phyloP scores from a whole-genome alignment of 2,797 vertebrate species.

The Platyrinchus mystaceus region DNA sequence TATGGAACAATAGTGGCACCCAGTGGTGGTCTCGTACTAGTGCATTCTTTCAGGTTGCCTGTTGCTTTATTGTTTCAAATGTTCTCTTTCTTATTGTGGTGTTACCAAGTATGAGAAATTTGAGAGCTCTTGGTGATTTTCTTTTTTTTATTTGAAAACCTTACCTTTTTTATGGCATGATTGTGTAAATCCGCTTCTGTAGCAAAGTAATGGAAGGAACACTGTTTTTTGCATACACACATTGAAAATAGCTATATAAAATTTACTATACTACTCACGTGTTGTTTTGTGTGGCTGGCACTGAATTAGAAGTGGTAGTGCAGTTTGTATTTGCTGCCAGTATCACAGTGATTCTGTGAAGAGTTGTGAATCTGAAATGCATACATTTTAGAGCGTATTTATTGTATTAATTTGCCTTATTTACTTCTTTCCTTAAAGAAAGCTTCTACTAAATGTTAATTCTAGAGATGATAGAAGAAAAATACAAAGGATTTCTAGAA shows the following conservation, averaged over 20 bases:
- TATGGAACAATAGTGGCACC: constrained; percentile 68
- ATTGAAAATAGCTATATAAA: background rate
- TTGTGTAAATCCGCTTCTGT: background rate
- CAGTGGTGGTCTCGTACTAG: constrained; percentile 39
- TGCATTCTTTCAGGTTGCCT: background rate
- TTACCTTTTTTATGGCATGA: background rate
- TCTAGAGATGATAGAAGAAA: background rate
- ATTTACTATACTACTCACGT: background rate
- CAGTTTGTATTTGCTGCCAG: background rate
- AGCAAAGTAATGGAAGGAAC: background rate
- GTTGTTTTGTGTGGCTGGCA: background rate
- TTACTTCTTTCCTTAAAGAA: background rate
- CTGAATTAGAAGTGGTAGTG: background rate
- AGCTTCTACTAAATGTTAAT: background rate
- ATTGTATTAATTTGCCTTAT: background rate
- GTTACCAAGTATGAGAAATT: background rate
- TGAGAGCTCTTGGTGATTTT: background rate
- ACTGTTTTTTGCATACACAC: background rate
- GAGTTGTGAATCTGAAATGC: background rate
- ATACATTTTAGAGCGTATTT: background rate
- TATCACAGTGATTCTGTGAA: background rate
- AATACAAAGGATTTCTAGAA: background rate
- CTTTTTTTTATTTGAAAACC: background rate
- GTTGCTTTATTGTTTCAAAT: background rate
- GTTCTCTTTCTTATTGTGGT: background rate